Conservation (phyloP, 2,888 invertebrate genomes). For the Cynaeus angustus region DNA sequence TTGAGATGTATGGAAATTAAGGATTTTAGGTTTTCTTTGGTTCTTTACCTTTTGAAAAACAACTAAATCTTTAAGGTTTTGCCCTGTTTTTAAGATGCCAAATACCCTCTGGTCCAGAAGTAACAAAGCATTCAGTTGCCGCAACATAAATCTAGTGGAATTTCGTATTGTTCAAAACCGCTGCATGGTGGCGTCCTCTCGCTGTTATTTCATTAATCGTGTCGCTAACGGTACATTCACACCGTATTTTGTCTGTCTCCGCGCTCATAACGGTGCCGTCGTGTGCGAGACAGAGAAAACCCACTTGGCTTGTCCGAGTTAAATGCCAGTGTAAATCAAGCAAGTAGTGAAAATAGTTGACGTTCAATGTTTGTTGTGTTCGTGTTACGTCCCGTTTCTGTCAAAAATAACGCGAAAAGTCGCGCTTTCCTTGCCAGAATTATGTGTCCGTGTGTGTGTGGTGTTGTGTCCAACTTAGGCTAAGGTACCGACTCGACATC, state of each 20-base stretch:
- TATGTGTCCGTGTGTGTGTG: conserved; percentile 25
- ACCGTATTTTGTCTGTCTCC: conserved; percentile 34
- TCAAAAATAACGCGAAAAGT: conserved; percentile 46
- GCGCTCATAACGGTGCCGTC: conserved; percentile 12
- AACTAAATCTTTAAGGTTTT: too few species aligned
- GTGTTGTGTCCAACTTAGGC: conserved; percentile 20
- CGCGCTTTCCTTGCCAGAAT: conserved; percentile 5
- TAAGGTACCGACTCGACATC: not conserved
- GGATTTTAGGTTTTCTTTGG: too few species aligned
- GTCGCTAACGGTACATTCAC: conserved; percentile 48
- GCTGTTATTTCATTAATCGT: too few species aligned
- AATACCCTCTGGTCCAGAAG: too few species aligned
- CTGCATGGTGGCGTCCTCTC: too few species aligned
- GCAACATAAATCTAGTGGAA: not conserved
- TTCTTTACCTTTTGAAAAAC: too few species aligned
- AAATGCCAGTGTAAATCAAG: conserved; percentile 48
- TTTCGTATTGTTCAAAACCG: too few species aligned
- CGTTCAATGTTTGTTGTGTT: conserved; percentile 63
- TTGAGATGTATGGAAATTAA: too few species aligned
- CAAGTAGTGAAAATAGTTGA: conserved; percentile 60
- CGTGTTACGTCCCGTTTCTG: conserved; percentile 50
- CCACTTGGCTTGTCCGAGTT: conserved; percentile 12
- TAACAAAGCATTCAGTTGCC: too few species aligned
- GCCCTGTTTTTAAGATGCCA: too few species aligned
- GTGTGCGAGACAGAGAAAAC: conserved; percentile 26